A percentile compares a stretch with the other conserved stretches of the same genome.
Conservation (phyloP, 2,888 invertebrate species). For the Drosophila trichaetosa region DNA sequence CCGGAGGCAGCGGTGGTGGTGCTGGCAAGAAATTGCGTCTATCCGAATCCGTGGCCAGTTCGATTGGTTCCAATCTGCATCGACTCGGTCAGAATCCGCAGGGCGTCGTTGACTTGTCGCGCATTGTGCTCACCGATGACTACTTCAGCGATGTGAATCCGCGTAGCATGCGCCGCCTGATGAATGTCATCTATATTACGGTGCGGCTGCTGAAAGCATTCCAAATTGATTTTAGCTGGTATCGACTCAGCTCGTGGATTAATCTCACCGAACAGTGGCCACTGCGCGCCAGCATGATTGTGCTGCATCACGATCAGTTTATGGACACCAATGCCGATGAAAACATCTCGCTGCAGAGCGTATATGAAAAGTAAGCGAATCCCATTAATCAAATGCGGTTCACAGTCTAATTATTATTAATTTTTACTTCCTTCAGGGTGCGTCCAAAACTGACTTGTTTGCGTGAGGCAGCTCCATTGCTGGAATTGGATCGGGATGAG, state of each 20-base stretch:
- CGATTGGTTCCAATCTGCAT: conserved; percentile 94
- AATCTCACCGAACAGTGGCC: conserved; percentile 99
- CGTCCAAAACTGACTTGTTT: conserved; percentile 92
- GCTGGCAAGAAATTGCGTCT: conserved; percentile 90
- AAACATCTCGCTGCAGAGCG: conserved; percentile 92
- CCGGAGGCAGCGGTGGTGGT: conserved; percentile 82
- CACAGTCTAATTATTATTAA: background rate
- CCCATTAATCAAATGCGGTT: background rate
- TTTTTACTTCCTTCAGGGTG: conserved; percentile 86
- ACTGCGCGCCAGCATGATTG: conserved; percentile 98
- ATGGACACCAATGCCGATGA: conserved; percentile 94
- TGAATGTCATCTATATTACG: conserved; percentile 98
- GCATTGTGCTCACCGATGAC: conserved; percentile 97
- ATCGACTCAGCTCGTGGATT: conserved; percentile 98
- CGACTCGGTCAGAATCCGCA: conserved; percentile 89
- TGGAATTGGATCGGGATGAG: conserved; percentile 97
- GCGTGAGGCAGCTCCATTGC: conserved; percentile 94
- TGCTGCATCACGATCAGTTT: conserved; percentile 95
- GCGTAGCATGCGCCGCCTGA: conserved; percentile 96
- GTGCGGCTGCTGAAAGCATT: conserved; percentile 98
- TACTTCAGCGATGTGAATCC: conserved; percentile 99
- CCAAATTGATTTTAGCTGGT: conserved; percentile 99
- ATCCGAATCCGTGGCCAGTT: conserved; percentile 96
- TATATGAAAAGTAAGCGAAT: conserved; percentile 94
- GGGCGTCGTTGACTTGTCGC: conserved; percentile 86